Evolutionary conservation across 2,888 invertebrate species (phyloP).

Genomic region (Monochamus alternatus): DNA sequence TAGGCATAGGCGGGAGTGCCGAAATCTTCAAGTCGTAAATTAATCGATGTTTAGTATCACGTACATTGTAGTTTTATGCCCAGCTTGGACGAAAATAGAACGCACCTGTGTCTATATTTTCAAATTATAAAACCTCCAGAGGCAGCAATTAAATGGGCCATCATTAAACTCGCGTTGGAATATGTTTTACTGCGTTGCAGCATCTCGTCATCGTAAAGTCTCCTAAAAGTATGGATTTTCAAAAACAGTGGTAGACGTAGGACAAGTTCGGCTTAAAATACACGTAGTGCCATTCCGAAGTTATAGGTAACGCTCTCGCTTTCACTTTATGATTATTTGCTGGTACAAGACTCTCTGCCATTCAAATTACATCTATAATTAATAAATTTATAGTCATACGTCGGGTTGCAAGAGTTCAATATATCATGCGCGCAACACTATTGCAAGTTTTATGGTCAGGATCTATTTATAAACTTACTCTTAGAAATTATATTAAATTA

Average conservation of each 20-base stretch:
- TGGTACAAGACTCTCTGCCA: not conserved
- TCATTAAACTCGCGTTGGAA: conserved; percentile 39
- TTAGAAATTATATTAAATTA: too few species aligned
- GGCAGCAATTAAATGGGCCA: conserved; percentile 40
- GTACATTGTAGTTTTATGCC: conserved; percentile 43
- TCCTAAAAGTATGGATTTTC: conserved; percentile 26
- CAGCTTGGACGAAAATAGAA: conserved; percentile 39
- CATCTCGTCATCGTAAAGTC: conserved; percentile 47
- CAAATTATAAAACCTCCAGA: conserved; percentile 39
- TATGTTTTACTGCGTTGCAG: conserved; percentile 37
- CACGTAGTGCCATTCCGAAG: not conserved
- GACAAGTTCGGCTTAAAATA: conserved; percentile 13
- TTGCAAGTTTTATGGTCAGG: not conserved
- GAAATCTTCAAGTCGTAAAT: conserved; percentile 43
- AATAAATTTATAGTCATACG: not conserved
- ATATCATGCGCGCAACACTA: not conserved
- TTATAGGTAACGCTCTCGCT: not conserved
- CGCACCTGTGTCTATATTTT: conserved; percentile 45
- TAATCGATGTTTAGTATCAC: conserved; percentile 43
- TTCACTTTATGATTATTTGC: not conserved
- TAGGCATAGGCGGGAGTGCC: conserved; percentile 25
- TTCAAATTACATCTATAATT: conserved; percentile 1
- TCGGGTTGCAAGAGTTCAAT: not conserved
- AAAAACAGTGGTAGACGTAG: conserved; percentile 3
- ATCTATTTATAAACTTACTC: not conserved